Evolutionary conservation across 2,797 vertebrate species (phyloP).

Genomic region (Serranus cabrilla): DNA sequence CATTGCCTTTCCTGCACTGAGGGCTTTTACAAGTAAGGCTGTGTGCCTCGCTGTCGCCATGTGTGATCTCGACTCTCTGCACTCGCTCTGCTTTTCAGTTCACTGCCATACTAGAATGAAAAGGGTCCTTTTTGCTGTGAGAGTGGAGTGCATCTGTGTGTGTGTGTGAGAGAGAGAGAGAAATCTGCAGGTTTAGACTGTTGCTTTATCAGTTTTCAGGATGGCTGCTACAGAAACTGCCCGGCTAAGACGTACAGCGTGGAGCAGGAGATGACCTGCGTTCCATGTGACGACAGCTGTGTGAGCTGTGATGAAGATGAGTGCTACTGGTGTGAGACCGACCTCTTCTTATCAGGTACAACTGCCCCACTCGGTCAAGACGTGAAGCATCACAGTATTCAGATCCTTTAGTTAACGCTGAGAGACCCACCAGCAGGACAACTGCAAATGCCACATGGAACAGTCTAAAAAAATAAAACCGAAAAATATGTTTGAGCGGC

Average conservation of each 20-base stretch:
- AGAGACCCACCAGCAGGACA: too few relatives aligned
- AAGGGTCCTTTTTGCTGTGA: slow-evolving; percentile 39
- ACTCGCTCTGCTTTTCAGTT: slow-evolving; percentile 51
- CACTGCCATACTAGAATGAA: slow-evolving; percentile 36
- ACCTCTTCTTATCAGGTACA: slow-evolving; percentile 91
- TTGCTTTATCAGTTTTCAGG: slow-evolving; percentile 86
- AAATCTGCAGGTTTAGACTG: slow-evolving; percentile 32
- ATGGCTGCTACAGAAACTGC: slow-evolving; percentile 89
- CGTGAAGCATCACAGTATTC: background rate
- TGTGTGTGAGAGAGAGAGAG: background rate
- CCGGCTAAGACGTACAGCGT: slow-evolving; percentile 90
- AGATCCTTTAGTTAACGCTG: too few relatives aligned
- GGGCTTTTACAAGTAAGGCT: slow-evolving; percentile 94
- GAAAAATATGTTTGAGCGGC: too few relatives aligned
- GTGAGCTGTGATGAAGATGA: slow-evolving; percentile 88
- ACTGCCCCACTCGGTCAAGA: background rate
- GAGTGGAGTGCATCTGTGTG: slow-evolving; percentile 22
- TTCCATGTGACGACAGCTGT: slow-evolving; percentile 86
- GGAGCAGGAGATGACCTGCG: slow-evolving; percentile 85
- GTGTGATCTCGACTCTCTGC: slow-evolving; percentile 68
- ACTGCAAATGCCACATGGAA: too few relatives aligned
- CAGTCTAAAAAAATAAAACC: too few relatives aligned
- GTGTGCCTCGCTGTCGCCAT: slow-evolving; percentile 67
- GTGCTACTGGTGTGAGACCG: slow-evolving; percentile 91
- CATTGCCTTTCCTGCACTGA: slow-evolving; percentile 89